These are phyloP conservation scores for Atherinosoma microstoma DNA, from an alignment of 2,797 vertebrate species.

Conservation along the genomic window DNA sequence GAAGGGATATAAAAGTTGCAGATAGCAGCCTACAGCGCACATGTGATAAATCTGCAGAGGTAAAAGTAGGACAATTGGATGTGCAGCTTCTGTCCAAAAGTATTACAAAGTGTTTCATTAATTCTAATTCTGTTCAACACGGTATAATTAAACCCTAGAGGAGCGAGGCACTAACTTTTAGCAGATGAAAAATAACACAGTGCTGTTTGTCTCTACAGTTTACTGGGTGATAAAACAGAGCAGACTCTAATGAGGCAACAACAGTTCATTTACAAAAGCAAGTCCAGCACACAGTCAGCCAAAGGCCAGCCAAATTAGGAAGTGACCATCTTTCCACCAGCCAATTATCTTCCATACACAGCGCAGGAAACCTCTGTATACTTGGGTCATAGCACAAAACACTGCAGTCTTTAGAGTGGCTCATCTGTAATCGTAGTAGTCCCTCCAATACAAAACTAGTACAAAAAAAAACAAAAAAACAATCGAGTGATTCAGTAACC, in stretches of 20 bases:
- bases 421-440: neutral
- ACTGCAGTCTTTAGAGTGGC: neutral
- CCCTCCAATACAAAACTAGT: neutral
- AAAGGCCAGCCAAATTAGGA: conserved; percentile 29
- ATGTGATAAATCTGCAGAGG: conserved; percentile 3
- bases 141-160: conserved; percentile 69
- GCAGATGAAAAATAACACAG: conserved; percentile 56
- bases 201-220: conserved; percentile 61
- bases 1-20: neutral
- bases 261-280: conserved; percentile 43
- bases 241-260: conserved; percentile 60
- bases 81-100: conserved; percentile 64
- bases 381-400: neutral
- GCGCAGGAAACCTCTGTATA: neutral
- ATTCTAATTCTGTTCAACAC: conserved; percentile 55
- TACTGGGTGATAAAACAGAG: conserved; percentile 55
- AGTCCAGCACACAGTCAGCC: conserved; percentile 11
- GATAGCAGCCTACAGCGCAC: conserved; percentile 11
- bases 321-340: conserved; percentile 14
- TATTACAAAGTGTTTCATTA: conserved; percentile 66
- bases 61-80: conserved; percentile 63
- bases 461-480: neutral
- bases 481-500: neutral
- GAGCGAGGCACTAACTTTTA: conserved; percentile 37
- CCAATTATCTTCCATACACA: conserved; percentile 23